Evolutionary conservation across 2,797 vertebrate species (phyloP), one percentile per base, ranked within the genome.

Genomic region (Gadopsis marmoratus): DNA sequence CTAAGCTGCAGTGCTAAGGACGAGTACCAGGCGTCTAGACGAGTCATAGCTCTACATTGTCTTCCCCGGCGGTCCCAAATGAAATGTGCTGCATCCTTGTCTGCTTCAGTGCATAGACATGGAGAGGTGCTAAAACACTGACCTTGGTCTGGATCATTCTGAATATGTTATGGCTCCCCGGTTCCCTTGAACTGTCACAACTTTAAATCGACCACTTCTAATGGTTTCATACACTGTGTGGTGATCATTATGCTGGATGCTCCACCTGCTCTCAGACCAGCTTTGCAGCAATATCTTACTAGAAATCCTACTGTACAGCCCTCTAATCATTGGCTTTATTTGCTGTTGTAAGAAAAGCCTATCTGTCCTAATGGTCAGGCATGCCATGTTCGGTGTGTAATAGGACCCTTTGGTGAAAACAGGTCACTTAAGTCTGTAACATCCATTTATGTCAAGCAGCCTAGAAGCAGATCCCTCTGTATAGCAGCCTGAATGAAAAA

Each of bases 131-230:
- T 92, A 92, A 91, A 93, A 91, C 86, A 79, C 82, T 89, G 94
- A 94, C 95, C 95, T 96, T 94, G 95, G 88, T 86, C 73, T 51
- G 67, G 89, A 88, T 89, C 85, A 89, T 93, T 95, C 87, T 94
- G 92, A 95, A 95, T 95, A 94, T 90, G 89, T 95, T 94, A 95
- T 91, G 88, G 89, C 92, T 88, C 85, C 56, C 56, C 26, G 51
- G 78, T 92, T 95, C 78, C 95, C 95, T 95, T 96, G 95, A 96
- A 95, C 93, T 94, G 93, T 93, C 94, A 93, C 89, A 95, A 95
- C 95, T 95, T 95, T 91, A 93, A 91, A 91, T 90, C 63, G 73
- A 87, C 86, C 89, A 93, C 93, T 94, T 93, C 76, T 92, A 94
- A 95, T 89, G 88, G 87, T 91, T 95, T 93, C 91, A 92, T 88